These are phyloP conservation scores for Heliocidaris tuberculata DNA, from an alignment of 35 echinoderm and acorn worm species.

Conservation along the genomic window DNA sequence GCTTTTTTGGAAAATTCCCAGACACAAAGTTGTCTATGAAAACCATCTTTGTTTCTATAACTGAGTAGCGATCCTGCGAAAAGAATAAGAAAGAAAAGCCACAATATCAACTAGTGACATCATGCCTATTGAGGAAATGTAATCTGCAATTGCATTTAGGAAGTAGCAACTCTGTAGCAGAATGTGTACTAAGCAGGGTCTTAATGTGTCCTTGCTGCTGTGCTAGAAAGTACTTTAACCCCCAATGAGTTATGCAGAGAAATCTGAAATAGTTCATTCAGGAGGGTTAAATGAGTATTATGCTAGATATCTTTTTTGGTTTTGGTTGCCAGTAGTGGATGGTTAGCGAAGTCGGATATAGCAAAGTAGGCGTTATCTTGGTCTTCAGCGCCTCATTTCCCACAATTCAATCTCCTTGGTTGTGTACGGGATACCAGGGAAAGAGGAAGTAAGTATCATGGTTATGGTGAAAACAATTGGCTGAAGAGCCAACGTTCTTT, in stretches of 20 bases:
- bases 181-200: slow-evolving; percentile 14
- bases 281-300: slow-evolving; percentile 50
- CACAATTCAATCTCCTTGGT: slow-evolving; percentile 35
- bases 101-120: slow-evolving; percentile 38
- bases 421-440: slow-evolving; percentile 38
- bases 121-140: slow-evolving; percentile 30
- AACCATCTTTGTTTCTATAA: slow-evolving; percentile 44
- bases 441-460: slow-evolving; percentile 50
- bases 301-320: slow-evolving; percentile 46
- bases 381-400: slow-evolving; percentile 27
- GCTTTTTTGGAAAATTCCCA: background rate
- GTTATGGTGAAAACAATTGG: slow-evolving; percentile 39
- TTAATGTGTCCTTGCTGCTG: slow-evolving; percentile 24
- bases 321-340: slow-evolving; percentile 47
- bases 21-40: background rate
- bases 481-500: slow-evolving; percentile 24
- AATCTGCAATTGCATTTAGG: slow-evolving; percentile 52
- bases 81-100: background rate
- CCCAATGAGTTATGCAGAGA: slow-evolving; percentile 23
- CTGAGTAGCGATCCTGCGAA: background rate
- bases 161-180: slow-evolving; percentile 36
- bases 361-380: slow-evolving; percentile 30
- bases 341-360: slow-evolving; percentile 20
- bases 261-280: slow-evolving; percentile 43
- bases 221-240: slow-evolving; percentile 50